Conservation (phyloP, 2,797 vertebrate genomes). For the Hybognathus amarus region DNA sequence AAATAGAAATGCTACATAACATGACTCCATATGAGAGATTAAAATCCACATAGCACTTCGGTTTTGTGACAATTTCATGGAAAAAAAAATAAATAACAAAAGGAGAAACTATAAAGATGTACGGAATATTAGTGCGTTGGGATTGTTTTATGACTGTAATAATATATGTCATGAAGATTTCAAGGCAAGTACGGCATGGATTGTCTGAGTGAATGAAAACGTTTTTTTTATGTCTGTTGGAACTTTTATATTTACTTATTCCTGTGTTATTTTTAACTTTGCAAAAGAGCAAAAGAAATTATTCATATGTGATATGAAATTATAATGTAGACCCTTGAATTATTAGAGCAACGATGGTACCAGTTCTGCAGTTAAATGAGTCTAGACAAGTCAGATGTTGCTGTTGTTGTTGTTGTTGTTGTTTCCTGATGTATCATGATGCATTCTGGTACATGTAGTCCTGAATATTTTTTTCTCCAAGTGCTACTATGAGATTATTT, state of each 20-base stretch:
- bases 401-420: constrained; percentile 67
- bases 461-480: constrained; percentile 61
- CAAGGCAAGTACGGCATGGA: constrained; percentile 48
- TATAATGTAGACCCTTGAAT: constrained; percentile 67
- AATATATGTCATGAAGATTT: constrained; percentile 55
- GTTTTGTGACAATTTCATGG: constrained; percentile 57
- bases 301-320: constrained; percentile 72
- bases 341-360: constrained; percentile 69
- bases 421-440: constrained; percentile 75
- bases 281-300: constrained; percentile 64
- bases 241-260: constrained; percentile 64
- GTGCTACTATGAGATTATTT: constrained; percentile 66
- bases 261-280: constrained; percentile 69
- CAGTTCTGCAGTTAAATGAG: constrained; percentile 66
- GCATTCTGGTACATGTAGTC: constrained; percentile 79
- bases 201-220: constrained; percentile 44
- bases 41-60: constrained; percentile 66
- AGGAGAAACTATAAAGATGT: constrained; percentile 37
- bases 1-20: constrained; percentile 44
- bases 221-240: constrained; percentile 58
- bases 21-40: constrained; percentile 39
- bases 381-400: constrained; percentile 70
- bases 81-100: constrained; percentile 24
- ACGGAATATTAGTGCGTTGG: constrained; percentile 52
- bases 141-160: constrained; percentile 62